Evolutionary conservation across 2,797 vertebrate genomes (phyloP).

Genomic region (Hydrolagus colliei): DNA sequence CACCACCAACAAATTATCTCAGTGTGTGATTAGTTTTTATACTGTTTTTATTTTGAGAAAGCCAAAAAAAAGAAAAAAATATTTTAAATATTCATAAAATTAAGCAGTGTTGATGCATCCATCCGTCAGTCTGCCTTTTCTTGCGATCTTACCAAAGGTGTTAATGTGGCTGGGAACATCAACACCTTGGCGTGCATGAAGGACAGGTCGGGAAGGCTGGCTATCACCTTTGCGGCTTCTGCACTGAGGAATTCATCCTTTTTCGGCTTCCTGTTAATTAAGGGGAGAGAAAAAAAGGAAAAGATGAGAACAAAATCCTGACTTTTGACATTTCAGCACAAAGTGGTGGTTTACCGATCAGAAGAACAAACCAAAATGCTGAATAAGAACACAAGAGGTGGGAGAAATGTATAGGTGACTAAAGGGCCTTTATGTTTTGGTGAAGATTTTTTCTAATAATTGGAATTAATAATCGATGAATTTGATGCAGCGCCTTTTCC

Average conservation of each 20-base stretch:
- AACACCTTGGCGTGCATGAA: conserved; percentile 87
- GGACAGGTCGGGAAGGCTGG: conserved; percentile 71
- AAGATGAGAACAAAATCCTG: background rate
- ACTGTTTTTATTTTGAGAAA: conserved; percentile 54
- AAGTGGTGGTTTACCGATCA: too few relatives aligned
- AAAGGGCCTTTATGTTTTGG: too few relatives aligned
- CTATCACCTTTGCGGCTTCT: conserved; percentile 68
- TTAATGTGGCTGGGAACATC: conserved; percentile 78
- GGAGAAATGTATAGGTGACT: too few relatives aligned
- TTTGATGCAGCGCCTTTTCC: too few relatives aligned
- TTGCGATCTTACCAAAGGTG: conserved; percentile 60
- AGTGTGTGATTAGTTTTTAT: conserved; percentile 46
- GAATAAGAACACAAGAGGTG: too few relatives aligned
- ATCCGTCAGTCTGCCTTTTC: conserved; percentile 51
- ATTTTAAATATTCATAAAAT: conserved; percentile 45
- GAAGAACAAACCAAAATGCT: too few relatives aligned
- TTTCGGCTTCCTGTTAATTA: conserved; percentile 60
- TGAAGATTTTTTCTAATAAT: too few relatives aligned
- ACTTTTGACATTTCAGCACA: background rate
- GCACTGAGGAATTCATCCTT: conserved; percentile 69
- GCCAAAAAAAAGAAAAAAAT: conserved; percentile 41
- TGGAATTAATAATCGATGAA: too few relatives aligned
- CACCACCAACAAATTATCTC: conserved; percentile 68
- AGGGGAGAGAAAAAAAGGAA: too few relatives aligned
- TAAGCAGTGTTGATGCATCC: conserved; percentile 25